Percentiles rank a stretch among this genome's conserved stretches.
phyloP scores from a whole-genome alignment of 2,888 invertebrate genomes.

The Eupithecia centaureata region DNA sequence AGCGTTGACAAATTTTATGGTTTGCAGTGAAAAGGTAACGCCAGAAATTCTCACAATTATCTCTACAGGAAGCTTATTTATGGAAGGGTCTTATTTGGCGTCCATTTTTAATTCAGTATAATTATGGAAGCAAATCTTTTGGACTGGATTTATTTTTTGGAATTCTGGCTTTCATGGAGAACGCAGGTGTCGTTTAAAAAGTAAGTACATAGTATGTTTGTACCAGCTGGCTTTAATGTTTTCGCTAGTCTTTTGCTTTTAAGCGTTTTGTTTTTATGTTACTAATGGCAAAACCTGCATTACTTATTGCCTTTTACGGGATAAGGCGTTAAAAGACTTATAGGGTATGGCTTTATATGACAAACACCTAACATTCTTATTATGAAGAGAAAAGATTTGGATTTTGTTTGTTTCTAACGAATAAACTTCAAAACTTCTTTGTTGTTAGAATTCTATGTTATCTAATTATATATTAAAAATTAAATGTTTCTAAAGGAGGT shows the following conservation, averaged over 20 bases:
- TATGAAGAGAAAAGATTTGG: no score
- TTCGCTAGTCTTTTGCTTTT: not conserved
- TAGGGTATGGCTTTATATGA: no score
- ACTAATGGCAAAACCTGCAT: not conserved
- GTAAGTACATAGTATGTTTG: constrained; percentile 20
- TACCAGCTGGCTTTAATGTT: constrained; percentile 19
- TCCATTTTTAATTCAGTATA: constrained; percentile 40
- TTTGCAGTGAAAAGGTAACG: constrained; percentile 14
- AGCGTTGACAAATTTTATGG: constrained; percentile 17
- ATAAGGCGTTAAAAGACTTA: not conserved
- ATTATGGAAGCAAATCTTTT: constrained; percentile 23
- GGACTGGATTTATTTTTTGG: constrained; percentile 30
- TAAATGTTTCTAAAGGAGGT: no score
- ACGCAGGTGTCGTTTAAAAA: constrained; percentile 39
- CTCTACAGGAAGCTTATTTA: constrained; percentile 35
- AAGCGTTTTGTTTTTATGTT: not conserved
- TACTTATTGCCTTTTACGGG: not conserved
- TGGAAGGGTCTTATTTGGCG: constrained; percentile 30
- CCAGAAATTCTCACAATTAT: constrained; percentile 34
- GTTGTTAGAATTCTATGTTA: no score
- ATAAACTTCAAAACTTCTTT: no score
- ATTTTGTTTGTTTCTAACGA: no score
- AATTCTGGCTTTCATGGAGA: constrained; percentile 28
- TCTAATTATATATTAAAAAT: no score
- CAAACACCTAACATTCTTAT: no score